Evolutionary conservation across 1,140 invertebrate genomes (phyloP).

Genomic region (Euwallacea fornicatus): DNA sequence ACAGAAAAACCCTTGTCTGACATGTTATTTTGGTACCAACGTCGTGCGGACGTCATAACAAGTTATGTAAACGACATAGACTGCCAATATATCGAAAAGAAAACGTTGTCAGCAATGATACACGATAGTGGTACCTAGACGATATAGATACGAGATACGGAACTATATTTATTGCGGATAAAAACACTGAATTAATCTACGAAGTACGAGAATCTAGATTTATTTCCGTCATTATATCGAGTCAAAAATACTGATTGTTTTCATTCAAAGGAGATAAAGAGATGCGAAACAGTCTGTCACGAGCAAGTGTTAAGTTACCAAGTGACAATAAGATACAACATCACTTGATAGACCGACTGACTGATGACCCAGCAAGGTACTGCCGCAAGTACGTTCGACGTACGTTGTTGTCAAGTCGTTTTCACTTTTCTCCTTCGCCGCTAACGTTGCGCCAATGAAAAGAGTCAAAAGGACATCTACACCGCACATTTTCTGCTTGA

Average conservation of each 20-base stretch:
- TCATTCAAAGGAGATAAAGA: neutral
- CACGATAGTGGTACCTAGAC: conserved; percentile 3
- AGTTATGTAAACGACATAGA: conserved; percentile 27
- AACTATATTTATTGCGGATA: neutral
- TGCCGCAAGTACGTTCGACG: conserved; percentile 9
- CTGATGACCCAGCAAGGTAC: conserved; percentile 30
- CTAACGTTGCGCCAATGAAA: too few relatives aligned
- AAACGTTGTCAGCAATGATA: conserved; percentile 9
- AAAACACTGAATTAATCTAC: neutral
- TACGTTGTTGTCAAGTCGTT: conserved; percentile 12
- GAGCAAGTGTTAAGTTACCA: conserved; percentile 34
- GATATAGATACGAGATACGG: neutral
- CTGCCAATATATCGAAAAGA: neutral
- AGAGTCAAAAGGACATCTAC: too few relatives aligned
- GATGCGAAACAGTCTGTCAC: conserved; percentile 16
- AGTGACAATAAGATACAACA: conserved; percentile 28
- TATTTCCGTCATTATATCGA: neutral
- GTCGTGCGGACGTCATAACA: conserved; percentile 13
- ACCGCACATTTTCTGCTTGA: too few relatives aligned
- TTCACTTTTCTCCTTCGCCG: too few relatives aligned
- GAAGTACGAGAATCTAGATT: neutral
- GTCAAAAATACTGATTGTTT: neutral
- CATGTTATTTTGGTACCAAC: conserved; percentile 3
- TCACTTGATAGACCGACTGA: conserved; percentile 30
- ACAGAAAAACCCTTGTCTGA: conserved; percentile 16